Conservation (phyloP, 2,797 vertebrate genomes). For the Myoxocephalus aenaeus region DNA sequence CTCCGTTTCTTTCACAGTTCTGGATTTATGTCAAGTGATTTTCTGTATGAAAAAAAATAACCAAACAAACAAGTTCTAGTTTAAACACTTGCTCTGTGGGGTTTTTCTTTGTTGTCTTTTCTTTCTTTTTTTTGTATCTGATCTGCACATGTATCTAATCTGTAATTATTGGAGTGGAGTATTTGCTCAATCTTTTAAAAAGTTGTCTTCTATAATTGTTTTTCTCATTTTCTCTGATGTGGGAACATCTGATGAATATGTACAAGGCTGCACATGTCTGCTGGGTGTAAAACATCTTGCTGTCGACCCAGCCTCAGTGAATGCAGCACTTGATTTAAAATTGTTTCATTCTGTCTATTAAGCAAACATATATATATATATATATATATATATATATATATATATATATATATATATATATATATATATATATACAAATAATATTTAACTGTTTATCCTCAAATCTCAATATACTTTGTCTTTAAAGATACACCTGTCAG, state of each 20-base stretch:
- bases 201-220: slow-evolving; percentile 42
- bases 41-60: slow-evolving; percentile 56
- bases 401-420: too few relatives aligned
- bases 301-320: slow-evolving; percentile 34
- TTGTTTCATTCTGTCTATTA: slow-evolving; percentile 34
- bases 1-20: slow-evolving; percentile 35
- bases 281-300: slow-evolving; percentile 34
- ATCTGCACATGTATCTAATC: slow-evolving; percentile 30
- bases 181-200: slow-evolving; percentile 56
- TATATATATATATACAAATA: not conserved
- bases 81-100: slow-evolving; percentile 23
- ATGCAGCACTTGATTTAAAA: slow-evolving; percentile 29
- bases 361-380: slow-evolving; percentile 6
- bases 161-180: slow-evolving; percentile 45
- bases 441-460: slow-evolving; percentile 57
- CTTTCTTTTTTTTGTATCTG: slow-evolving; percentile 50
- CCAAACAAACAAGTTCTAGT: slow-evolving; percentile 37
- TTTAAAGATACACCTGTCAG: slow-evolving; percentile 46
- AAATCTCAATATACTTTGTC: slow-evolving; percentile 63
- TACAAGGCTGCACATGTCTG: slow-evolving; percentile 44
- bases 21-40: slow-evolving; percentile 58
- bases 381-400: not conserved
- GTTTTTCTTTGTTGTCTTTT: not conserved
- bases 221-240: slow-evolving; percentile 31
- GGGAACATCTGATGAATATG: slow-evolving; percentile 30